Base-by-base conservation (phyloP, 2,113 vertebrate species). In the Eleginops maclovinus region DNA sequence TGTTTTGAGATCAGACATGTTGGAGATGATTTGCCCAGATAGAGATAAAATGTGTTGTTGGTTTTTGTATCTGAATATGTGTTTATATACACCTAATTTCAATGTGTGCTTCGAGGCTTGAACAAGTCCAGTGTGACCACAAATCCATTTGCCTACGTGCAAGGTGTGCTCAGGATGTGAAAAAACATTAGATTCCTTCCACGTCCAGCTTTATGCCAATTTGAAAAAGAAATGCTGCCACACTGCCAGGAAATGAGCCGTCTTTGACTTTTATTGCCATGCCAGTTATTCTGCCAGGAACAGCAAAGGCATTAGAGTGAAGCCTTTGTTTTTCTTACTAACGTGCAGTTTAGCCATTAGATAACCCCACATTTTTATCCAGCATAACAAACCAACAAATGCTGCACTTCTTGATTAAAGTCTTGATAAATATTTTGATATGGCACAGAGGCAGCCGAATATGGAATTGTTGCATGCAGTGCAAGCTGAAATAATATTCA, bases 211-310 rank as follows among this genome's bases (percentile, higher is more conserved):
- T 87, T 40, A 83, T 67, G 54, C 67, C 64, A 50, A 82, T 83
- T 86, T 72, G 72, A 7, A 7, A 36, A 80, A 80, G 68, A 68
- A 2, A 19, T 44, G 49, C 75, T n/a, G 58, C 22, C 4, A 21
- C 59, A 60, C 71, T 89, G 82, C 87, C 78, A 84, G 82, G 87
- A 91, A 88, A 69, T 54, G 60, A 75, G 62, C 51, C 28, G 46
- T 74, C 62, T 49, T 76, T 59, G 40, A 54, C 47, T 75, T 82
- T 85, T 68, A 73, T 54, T 81, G 70, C 76, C 31, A 24, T 74
- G 68, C 61, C 51, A 64, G 47, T 54, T 26, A 22, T 43, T 66
- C 53, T 80, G 74, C 73, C 77, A 84, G 77, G 81, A 87, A 71
- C 53, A 15, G 63, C 58, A 79, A 64, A 84, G 21, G 59, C 63